Evolutionary conservation across 1,140 invertebrate genomes (phyloP).

Genomic region (Leptinotarsa lineolata): DNA sequence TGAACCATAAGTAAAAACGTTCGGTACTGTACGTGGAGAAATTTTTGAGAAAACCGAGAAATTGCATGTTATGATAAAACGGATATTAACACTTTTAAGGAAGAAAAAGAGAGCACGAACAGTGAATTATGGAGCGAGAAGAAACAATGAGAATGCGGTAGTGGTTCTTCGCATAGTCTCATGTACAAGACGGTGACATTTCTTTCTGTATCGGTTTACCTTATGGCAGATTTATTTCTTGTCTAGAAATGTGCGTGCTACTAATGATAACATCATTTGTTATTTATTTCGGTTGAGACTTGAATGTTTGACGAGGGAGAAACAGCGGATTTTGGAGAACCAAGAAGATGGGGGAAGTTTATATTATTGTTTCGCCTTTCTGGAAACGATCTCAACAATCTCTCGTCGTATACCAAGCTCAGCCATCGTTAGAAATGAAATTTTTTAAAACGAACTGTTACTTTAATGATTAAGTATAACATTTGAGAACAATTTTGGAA

Average conservation of each 20-base stretch:
- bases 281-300: neutral
- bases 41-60: neutral
- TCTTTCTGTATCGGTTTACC: neutral
- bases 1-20: neutral
- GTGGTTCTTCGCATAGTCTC: slow-evolving; percentile 4
- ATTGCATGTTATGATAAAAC: neutral
- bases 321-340: too few relatives aligned
- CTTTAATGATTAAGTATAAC: too few relatives aligned
- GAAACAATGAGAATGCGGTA: slow-evolving; percentile 8
- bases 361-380: too few relatives aligned
- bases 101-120: neutral
- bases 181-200: neutral
- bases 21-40: neutral
- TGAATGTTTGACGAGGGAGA: neutral
- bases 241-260: neutral
- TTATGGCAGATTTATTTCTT: neutral
- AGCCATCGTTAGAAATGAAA: too few relatives aligned
- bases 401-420: too few relatives aligned
- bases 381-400: too few relatives aligned
- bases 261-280: neutral
- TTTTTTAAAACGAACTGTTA: too few relatives aligned
- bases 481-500: too few relatives aligned
- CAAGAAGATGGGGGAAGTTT: too few relatives aligned
- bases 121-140: neutral
- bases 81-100: slow-evolving; percentile 8